A percentile compares a stretch with the other conserved stretches of the same genome.
These are phyloP conservation scores for Samia ricini DNA, from an alignment of 1,140 invertebrate genomes.

Conservation along the genomic window DNA sequence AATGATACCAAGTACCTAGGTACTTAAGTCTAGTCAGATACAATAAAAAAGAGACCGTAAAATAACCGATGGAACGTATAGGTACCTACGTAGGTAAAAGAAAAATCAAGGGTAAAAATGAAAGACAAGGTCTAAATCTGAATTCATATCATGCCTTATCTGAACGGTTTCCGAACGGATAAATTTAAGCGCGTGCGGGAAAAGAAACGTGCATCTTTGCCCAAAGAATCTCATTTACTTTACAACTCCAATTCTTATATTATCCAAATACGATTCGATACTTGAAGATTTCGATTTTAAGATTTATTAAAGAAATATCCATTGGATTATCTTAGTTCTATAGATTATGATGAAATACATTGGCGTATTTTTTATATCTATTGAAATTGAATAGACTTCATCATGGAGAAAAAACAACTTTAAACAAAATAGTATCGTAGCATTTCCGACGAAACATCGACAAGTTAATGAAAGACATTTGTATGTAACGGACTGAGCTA, in stretches of 20 bases:
- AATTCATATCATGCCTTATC: conserved; percentile 36
- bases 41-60: background rate
- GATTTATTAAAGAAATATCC: conserved; percentile 23
- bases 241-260: conserved; percentile 24
- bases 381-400: background rate
- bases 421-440: conserved; percentile 44
- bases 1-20: background rate
- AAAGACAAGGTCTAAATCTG: conserved; percentile 27
- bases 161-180: conserved; percentile 31
- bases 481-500: conserved; percentile 68
- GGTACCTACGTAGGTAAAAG: conserved; percentile 8
- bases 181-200: conserved; percentile 26
- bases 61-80: background rate
- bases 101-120: conserved; percentile 14
- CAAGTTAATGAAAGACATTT: conserved; percentile 71
- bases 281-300: conserved; percentile 14
- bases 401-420: conserved; percentile 25
- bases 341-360: conserved; percentile 1
- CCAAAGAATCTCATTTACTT: conserved; percentile 33
- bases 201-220: conserved; percentile 27
- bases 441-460: conserved; percentile 58
- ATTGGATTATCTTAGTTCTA: conserved; percentile 12
- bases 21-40: background rate
- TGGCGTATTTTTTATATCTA: background rate
- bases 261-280: conserved; percentile 17